Evolutionary conservation across 2,888 invertebrate genomes (phyloP).

Genomic region (Pristionchus maxplancki): DNA sequence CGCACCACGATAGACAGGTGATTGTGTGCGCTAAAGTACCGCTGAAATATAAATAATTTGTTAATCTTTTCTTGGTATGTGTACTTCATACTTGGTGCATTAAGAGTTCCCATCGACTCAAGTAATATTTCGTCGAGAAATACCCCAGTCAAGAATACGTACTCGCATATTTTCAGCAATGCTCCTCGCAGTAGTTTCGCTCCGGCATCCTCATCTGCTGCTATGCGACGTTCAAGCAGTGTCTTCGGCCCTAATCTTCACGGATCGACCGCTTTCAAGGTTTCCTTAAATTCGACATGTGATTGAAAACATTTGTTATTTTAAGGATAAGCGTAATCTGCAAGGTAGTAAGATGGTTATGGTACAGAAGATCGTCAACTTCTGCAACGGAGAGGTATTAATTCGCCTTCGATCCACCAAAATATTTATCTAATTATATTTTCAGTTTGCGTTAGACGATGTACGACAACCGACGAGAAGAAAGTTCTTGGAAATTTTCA

Average conservation of each 20-base stretch:
- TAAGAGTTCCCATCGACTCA: no score
- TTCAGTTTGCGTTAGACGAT: constrained; percentile 8
- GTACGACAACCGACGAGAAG: constrained; percentile 5
- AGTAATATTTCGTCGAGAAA: no score
- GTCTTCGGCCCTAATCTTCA: neutral
- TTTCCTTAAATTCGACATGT: neutral
- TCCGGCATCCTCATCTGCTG: constrained; percentile 5
- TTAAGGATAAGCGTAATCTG: constrained; percentile 37
- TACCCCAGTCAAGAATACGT: no score
- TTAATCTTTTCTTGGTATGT: no score
- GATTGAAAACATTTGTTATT: neutral
- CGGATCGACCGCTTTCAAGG: constrained; percentile 6
- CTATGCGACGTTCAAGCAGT: neutral
- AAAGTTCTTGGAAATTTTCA: neutral
- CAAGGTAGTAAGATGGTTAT: neutral
- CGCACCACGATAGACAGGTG: constrained; percentile 3
- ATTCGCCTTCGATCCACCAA: neutral
- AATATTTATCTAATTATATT: neutral
- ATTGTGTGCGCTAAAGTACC: no score
- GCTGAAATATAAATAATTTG: no score
- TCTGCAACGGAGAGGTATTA: constrained; percentile 39
- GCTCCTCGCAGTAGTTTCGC: neutral
- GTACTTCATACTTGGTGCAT: no score
- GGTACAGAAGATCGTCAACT: constrained; percentile 29
- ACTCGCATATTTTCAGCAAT: no score